Evolutionary conservation across 92 coral and sea anemone genomes (phyloP).

Genomic region (Anthopleura xanthogrammica): DNA sequence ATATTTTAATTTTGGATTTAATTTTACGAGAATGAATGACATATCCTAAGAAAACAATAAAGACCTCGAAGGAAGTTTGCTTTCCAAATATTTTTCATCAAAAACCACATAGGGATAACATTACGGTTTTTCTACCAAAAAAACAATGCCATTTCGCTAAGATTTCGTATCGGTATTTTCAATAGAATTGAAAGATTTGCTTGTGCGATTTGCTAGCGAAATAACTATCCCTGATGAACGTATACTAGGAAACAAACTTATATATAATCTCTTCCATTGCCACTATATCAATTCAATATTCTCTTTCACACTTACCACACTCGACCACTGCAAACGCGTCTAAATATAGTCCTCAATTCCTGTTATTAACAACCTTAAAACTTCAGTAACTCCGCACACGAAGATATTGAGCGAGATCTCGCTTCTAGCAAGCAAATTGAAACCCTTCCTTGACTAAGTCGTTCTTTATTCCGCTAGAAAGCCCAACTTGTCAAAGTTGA

Average conservation of each 20-base stretch:
- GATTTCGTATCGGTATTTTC: neutral
- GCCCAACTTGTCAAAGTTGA: neutral
- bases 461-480: neutral
- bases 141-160: neutral
- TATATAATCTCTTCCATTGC: no score
- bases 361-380: no score
- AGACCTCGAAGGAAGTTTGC: neutral
- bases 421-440: neutral
- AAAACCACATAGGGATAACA: neutral
- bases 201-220: neutral
- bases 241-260: no score
- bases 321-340: no score
- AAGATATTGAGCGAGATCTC: neutral
- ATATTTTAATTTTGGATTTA: neutral
- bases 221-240: no score
- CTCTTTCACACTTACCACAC: no score
- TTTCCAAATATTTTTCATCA: neutral
- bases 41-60: neutral
- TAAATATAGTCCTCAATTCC: no score
- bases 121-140: neutral
- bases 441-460: neutral
- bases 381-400: neutral
- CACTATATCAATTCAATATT: no score
- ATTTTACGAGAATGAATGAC: neutral
- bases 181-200: neutral